Percentiles rank a stretch among this genome's conserved stretches.
Evolutionary conservation across 2,888 invertebrate genomes (phyloP).

Genomic region (Epinotia brunnichana): DNA sequence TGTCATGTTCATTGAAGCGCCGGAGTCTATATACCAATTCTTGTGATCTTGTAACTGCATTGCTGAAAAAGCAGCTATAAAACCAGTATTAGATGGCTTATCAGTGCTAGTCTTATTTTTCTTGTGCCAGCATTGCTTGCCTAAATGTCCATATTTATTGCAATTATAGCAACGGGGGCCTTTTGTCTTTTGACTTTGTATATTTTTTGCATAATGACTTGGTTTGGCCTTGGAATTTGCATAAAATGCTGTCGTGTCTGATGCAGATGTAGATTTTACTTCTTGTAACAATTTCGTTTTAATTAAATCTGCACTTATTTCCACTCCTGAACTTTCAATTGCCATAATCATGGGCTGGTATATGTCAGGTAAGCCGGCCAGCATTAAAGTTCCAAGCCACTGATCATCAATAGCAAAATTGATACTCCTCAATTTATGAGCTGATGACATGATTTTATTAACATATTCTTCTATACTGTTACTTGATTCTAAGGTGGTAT

Average conservation of each 20-base stretch:
- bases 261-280: too few species aligned
- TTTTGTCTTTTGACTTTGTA: not conserved
- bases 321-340: conserved; percentile 13
- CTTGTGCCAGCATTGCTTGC: too few species aligned
- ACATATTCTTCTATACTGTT: too few species aligned
- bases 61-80: conserved; percentile 27
- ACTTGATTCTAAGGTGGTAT: too few species aligned
- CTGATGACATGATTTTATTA: too few species aligned
- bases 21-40: conserved; percentile 55
- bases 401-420: too few species aligned
- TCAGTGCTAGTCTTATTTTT: not conserved
- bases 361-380: not conserved
- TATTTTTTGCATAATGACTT: not conserved
- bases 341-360: conserved; percentile 19
- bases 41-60: not conserved
- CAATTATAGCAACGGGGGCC: conserved; percentile 31
- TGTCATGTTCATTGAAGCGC: conserved; percentile 49
- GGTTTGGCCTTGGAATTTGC: not conserved
- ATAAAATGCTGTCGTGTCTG: conserved; percentile 2
- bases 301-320: conserved; percentile 13
- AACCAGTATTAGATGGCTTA: conserved; percentile 14
- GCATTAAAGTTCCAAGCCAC: too few species aligned
- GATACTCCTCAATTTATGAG: too few species aligned
- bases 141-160: conserved; percentile 12
- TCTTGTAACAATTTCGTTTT: conserved; percentile 23